Percentiles rank a stretch among this genome's conserved stretches.
These are phyloP conservation scores for Archivesica marissinica DNA, from an alignment of 1,140 invertebrate genomes.

Conservation along the genomic window DNA sequence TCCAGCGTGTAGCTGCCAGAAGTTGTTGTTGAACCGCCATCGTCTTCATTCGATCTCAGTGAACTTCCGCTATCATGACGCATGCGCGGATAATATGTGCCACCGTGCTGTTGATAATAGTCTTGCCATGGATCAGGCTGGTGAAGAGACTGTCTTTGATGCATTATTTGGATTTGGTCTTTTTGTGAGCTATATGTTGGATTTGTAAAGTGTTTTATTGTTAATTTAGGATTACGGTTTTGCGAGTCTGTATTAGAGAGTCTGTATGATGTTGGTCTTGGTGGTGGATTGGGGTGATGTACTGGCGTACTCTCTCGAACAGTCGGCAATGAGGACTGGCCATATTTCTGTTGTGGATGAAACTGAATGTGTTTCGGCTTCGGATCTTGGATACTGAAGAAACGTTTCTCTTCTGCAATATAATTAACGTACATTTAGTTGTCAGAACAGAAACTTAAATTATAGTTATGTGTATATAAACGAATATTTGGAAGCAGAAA, in stretches of 20 bases:
- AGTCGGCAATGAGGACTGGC: constrained; percentile 1
- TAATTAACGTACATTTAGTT: too few species aligned
- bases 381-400: constrained; percentile 8
- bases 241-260: neutral
- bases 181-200: constrained; percentile 15
- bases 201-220: constrained; percentile 42
- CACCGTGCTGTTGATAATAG: constrained; percentile 14
- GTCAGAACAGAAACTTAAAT: too few species aligned
- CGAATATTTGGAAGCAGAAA: too few species aligned
- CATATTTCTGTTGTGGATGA: neutral
- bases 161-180: neutral
- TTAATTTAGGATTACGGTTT: constrained; percentile 22
- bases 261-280: neutral
- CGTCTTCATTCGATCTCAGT: constrained; percentile 55
- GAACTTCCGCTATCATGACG: constrained; percentile 60
- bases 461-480: too few species aligned
- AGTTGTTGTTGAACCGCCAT: constrained; percentile 54
- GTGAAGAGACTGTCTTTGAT: neutral
- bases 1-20: constrained; percentile 61
- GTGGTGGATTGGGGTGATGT: neutral
- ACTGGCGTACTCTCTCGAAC: constrained; percentile 9
- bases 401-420: constrained; percentile 27
- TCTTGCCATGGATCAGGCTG: constrained; percentile 6
- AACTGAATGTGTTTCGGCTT: constrained; percentile 27
- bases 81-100: constrained; percentile 36